Percentiles rank a stretch among this genome's conserved stretches.
These are phyloP conservation scores for Manis javanica DNA, from an alignment of 2,797 vertebrate species.

Conservation along the genomic window DNA sequence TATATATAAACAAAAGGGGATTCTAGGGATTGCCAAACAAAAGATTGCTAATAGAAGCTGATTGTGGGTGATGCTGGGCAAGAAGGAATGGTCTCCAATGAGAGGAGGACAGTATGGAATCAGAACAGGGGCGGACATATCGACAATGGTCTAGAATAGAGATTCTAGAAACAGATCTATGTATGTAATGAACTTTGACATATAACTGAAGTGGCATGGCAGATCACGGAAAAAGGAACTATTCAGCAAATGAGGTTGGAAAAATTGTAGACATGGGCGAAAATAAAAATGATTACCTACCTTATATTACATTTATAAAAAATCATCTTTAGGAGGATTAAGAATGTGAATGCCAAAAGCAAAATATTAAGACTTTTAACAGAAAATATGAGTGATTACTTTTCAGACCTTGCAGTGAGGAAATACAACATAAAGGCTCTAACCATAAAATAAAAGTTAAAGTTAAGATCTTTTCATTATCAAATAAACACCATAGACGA, in stretches of 20 bases:
- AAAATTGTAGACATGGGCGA: not conserved
- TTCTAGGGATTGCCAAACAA: not conserved
- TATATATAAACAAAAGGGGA: not conserved
- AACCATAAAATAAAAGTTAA: not conserved
- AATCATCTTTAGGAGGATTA: not conserved
- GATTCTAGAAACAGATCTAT: not conserved
- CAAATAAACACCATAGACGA: not conserved
- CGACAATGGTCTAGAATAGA: not conserved
- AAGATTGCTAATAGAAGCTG: not conserved
- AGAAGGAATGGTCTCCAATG: not conserved
- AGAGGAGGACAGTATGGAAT: not conserved
- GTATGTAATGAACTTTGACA: not conserved
- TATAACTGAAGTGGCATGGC: not conserved
- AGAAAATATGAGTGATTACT: not conserved
- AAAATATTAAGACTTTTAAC: not conserved
- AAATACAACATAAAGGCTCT: not conserved
- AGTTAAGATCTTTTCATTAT: slow-evolving; percentile 1
- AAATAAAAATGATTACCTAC: not conserved
- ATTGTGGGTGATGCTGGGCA: not conserved
- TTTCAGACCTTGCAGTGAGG: not conserved
- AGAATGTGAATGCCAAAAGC: not conserved
- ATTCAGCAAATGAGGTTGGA: not conserved
- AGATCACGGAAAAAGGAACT: not conserved
- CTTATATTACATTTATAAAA: not conserved
- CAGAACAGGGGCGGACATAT: not conserved